These are phyloP conservation scores for Geotrypetes seraphini DNA, from an alignment of 2,797 vertebrate genomes.

Conservation along the genomic window DNA sequence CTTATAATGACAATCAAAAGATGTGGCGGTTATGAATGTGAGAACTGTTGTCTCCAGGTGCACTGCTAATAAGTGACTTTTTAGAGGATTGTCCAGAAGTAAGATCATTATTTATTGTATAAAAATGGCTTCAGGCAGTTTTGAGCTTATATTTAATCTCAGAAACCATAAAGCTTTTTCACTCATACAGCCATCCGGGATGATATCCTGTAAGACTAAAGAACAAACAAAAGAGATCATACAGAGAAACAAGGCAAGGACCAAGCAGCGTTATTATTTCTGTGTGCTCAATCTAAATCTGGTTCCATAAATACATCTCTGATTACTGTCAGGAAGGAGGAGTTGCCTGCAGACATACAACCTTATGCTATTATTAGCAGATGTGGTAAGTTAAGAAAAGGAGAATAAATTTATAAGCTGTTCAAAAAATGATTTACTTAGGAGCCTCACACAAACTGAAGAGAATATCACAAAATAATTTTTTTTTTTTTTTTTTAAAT, in stretches of 20 bases:
- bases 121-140: neutral
- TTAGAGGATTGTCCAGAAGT: neutral
- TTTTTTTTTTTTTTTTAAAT: too few relatives aligned
- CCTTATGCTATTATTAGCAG: too few relatives aligned
- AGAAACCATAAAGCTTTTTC: slow-evolving; percentile 5
- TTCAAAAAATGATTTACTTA: too few relatives aligned
- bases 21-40: neutral
- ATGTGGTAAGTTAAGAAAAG: neutral
- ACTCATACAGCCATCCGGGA: neutral
- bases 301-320: neutral
- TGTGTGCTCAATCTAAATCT: neutral
- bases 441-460: too few relatives aligned
- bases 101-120: slow-evolving; percentile 5
- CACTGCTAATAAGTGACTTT: neutral
- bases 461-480: too few relatives aligned
- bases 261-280: neutral
- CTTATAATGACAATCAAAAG: neutral
- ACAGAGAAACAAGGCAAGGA: neutral
- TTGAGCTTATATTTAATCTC: neutral
- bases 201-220: neutral
- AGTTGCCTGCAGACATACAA: too few relatives aligned
- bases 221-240: neutral
- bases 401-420: too few relatives aligned
- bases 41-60: neutral
- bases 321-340: neutral